These are phyloP conservation scores for Symphodus melops DNA, from an alignment of 2,113 vertebrate species.

Conservation along the genomic window DNA sequence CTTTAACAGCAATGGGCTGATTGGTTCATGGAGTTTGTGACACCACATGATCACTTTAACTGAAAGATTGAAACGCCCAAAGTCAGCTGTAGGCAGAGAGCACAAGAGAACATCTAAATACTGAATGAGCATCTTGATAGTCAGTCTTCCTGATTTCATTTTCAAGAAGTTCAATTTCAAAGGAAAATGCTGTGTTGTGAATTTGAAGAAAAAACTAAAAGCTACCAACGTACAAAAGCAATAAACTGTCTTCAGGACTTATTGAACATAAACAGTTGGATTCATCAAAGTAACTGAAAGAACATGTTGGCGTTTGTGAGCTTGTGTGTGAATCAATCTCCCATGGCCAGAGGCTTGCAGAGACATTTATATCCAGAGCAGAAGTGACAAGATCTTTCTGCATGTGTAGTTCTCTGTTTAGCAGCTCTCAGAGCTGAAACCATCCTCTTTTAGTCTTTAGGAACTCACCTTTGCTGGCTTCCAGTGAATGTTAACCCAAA, in stretches of 20 bases:
- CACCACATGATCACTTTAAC: not conserved
- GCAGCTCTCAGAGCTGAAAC: conserved; percentile 24
- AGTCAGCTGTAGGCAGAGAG: not conserved
- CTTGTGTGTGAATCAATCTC: conserved; percentile 17
- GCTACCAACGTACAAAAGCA: not conserved
- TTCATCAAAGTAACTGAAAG: not conserved
- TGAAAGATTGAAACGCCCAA: not conserved
- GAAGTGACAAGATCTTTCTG: conserved; percentile 20
- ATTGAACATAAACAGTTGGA: not conserved
- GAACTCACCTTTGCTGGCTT: conserved; percentile 11
- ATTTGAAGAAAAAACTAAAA: not conserved
- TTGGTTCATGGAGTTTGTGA: not conserved
- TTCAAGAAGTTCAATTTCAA: not conserved
- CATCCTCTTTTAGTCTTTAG: conserved; percentile 8
- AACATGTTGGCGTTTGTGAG: not conserved
- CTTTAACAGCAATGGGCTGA: not conserved
- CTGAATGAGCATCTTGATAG: not conserved
- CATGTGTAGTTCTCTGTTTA: not conserved
- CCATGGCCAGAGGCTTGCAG: conserved; percentile 14
- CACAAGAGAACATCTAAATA: not conserved
- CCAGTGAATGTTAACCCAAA: conserved; percentile 4
- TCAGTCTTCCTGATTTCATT: not conserved
- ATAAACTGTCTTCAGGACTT: not conserved
- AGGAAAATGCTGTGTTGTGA: not conserved
- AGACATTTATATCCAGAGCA: conserved; percentile 35